Percentiles rank a stretch among this genome's conserved stretches.
Evolutionary conservation across 2,888 invertebrate species (phyloP).

Genomic region (Congeria kusceri): DNA sequence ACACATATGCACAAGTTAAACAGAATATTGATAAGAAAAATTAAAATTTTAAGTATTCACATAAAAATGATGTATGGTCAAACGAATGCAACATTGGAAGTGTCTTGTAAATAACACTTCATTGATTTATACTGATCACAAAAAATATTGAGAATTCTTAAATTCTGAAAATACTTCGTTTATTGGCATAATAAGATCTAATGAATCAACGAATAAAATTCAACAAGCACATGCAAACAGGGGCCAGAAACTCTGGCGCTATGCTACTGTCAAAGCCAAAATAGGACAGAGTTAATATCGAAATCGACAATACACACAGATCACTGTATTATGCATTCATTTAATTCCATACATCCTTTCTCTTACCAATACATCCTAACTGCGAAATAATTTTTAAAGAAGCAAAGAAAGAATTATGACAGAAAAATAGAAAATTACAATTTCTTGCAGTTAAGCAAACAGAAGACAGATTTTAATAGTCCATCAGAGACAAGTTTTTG

Average conservation of each 20-base stretch:
- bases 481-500: too few relatives aligned
- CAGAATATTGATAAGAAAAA: neutral
- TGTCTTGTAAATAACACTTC: too few relatives aligned
- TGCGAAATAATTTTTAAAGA: slow-evolving; percentile 1
- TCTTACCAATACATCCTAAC: too few relatives aligned
- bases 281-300: slow-evolving; percentile 34
- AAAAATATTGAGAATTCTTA: too few relatives aligned
- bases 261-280: slow-evolving; percentile 58
- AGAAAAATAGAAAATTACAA: slow-evolving; percentile 14
- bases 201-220: neutral
- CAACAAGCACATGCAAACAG: slow-evolving; percentile 58
- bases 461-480: too few relatives aligned
- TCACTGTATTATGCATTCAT: slow-evolving; percentile 66
- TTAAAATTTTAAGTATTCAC: neutral
- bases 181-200: too few relatives aligned
- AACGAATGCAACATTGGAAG: slow-evolving; percentile 53
- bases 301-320: slow-evolving; percentile 53
- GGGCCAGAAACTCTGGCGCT: slow-evolving; percentile 29
- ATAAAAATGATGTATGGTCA: slow-evolving; percentile 52
- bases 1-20: neutral
- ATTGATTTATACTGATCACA: too few relatives aligned
- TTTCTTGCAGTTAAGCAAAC: too few relatives aligned
- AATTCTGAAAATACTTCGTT: too few relatives aligned
- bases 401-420: slow-evolving; percentile 43
- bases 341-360: slow-evolving; percentile 74